Evolutionary conservation across 2,888 invertebrate genomes (phyloP), one percentile per base, ranked within the genome.

Genomic region (Lithophane leautieri): DNA sequence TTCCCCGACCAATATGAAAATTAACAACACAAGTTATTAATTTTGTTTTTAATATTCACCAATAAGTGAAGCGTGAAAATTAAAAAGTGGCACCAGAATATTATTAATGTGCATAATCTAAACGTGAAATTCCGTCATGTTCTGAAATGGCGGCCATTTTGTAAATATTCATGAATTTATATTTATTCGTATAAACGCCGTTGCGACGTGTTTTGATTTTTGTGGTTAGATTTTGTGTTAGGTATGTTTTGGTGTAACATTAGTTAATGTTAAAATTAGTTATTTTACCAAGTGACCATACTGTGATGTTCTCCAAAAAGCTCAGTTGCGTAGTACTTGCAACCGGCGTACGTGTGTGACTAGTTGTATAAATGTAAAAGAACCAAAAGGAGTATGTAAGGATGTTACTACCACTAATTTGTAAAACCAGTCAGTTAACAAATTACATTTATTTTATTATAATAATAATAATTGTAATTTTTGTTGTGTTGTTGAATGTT

Each of bases 111-210:
- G 70, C 84, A 77, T 86, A 81, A 81, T 83, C 73, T 86, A 86
- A 88, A 76, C 69, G 68, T 70, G 34, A 50, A 76, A 72, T 73
- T 60, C 42, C 40, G 47, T 69, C 79, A 73, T 76, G 68, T 71
- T 50, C 56, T 25, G n/a, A 44, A 81, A 81, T 75, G 62, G 56
- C 61, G 0, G 40, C 63, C 71, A 73, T 79, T 71, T 70, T 82
- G 73, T 83, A 70, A 87, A 86, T 86, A 87, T 87, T 86, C 74
- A 87, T 88, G 70, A 79, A 79, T 70, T 85, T 70, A 78, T 78
- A 75, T 81, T 70, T 77, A 85, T 80, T 81, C 74, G 52, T 65
- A 75, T 71, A 71, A 60, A 54, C 56, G 62, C 40, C 50, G 61
- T 65, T 60, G 34, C 44, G 69, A 76, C 67, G 65, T 83, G 63